Evolutionary conservation across 2,888 invertebrate species (phyloP), one percentile per base, ranked within the genome.

Genomic region (Chymomyza caudatula): DNA sequence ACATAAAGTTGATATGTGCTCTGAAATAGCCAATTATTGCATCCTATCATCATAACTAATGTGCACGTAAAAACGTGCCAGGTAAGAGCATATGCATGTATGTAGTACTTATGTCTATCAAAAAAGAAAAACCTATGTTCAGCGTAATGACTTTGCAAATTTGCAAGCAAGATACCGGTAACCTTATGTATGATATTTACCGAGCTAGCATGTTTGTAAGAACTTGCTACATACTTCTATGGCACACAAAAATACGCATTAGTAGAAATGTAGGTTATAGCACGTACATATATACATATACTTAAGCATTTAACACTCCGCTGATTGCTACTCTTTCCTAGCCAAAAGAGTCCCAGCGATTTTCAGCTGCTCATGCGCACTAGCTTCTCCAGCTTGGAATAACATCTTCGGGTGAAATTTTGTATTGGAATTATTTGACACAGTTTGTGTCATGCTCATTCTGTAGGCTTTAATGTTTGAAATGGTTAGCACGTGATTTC

Each of bases 401-500:
- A 37, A 37, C 29, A 37, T 11, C 29, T 37, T 37, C 29, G 29
- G 8, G 29, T 37, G 11, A 37, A 37, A 37, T 11, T 11, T 37
- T 37, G 3, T 20, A 51, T 51, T 51, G 51, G 51, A 51, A 51
- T 51, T 51, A 51, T 51, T 20, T 51, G 51, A 51, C 51, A 51
- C 20, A 51, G 51, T 51, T 51, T 51, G 51, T 1, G 29, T 5
- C 51, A n/a, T n/a, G 20, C 13, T 51, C 22, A 13, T 11, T 51
- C 20, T 47, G 13, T 37, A 19, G 15, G 47, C 47, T 47, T 47
- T 47, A 13, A 47, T 15, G 19, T 47, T 37, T 37, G 29, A 37
- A 37, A 37, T 19, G 17, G 51, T 51, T 51, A 20, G 19, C 51
- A 51, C 51, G 51, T 51, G 51, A 51, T 51, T 51, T 47, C 20